Evolutionary conservation across 2,888 invertebrate species (phyloP).

Genomic region (Phanerotoma sp.): DNA sequence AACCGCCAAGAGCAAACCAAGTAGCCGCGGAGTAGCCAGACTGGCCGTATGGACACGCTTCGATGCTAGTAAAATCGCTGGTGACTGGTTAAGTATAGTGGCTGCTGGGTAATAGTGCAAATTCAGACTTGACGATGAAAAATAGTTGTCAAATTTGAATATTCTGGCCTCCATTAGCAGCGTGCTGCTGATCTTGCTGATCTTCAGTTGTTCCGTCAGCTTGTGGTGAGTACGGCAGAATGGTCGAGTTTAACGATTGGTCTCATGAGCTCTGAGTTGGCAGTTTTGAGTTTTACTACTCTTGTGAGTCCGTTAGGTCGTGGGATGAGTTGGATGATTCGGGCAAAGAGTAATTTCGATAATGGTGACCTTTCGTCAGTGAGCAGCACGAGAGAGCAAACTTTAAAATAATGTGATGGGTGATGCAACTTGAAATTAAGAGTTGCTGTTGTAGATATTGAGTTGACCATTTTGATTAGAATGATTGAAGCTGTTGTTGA

Average conservation of each 20-base stretch:
- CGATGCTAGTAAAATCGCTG: no score
- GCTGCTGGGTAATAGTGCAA: no score
- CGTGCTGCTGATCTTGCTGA: no score
- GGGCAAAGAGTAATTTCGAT: constrained; percentile 10
- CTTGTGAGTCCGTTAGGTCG: constrained; percentile 4
- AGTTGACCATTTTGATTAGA: constrained; percentile 30
- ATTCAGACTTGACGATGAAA: no score
- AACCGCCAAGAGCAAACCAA: no score
- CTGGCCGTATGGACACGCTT: no score
- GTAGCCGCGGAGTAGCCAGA: no score
- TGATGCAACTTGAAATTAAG: constrained; percentile 4
- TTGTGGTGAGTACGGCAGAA: background rate
- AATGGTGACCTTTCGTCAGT: constrained; percentile 9
- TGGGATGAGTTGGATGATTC: constrained; percentile 3
- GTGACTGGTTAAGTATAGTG: no score
- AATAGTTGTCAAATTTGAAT: no score
- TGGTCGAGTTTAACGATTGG: constrained; percentile 4
- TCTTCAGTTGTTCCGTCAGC: no score
- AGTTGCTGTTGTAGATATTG: constrained; percentile 5
- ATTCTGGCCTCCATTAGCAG: no score
- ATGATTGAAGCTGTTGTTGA: constrained; percentile 26
- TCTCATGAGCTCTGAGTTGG: background rate
- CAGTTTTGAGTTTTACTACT: constrained; percentile 8
- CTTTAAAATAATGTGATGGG: background rate
- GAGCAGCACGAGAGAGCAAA: constrained; percentile 9